A percentile compares a stretch with the other conserved stretches of the same genome.
These are phyloP conservation scores for Odontamblyopus lacepedii DNA, from an alignment of 2,797 vertebrate species.

Conservation along the genomic window DNA sequence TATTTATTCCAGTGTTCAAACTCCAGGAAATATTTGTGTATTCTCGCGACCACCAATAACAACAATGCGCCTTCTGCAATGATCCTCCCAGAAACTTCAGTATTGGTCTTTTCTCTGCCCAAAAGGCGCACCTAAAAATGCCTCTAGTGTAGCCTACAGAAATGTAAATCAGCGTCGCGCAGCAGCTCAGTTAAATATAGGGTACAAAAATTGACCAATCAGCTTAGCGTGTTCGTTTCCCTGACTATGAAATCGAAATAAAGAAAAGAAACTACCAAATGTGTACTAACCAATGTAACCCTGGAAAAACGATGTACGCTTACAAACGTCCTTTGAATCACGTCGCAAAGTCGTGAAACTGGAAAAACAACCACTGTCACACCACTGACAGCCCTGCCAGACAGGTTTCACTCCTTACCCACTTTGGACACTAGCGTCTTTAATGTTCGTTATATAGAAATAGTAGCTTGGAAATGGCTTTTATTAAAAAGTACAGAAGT, in stretches of 20 bases:
- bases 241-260: background rate
- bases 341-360: conserved; percentile 60
- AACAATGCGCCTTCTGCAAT: background rate
- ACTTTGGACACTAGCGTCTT: conserved; percentile 18
- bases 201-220: no score
- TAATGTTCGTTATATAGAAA: background rate
- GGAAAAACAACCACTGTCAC: conserved; percentile 62
- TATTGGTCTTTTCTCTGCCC: background rate
- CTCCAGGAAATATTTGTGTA: background rate
- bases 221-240: no score
- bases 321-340: conserved; percentile 43
- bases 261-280: background rate
- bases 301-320: background rate
- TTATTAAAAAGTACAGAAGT: background rate
- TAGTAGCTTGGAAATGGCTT: background rate
- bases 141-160: background rate
- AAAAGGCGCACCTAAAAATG: background rate
- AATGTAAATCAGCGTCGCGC: background rate
- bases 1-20: background rate
- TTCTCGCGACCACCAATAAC: background rate
- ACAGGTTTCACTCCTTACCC: conserved; percentile 70
- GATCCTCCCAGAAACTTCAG: background rate
- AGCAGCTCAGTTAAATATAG: background rate
- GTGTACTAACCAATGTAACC: background rate
- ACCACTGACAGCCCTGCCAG: conserved; percentile 48